Conservation (phyloP, 2,113 vertebrate genomes). For the Chionis minor region DNA sequence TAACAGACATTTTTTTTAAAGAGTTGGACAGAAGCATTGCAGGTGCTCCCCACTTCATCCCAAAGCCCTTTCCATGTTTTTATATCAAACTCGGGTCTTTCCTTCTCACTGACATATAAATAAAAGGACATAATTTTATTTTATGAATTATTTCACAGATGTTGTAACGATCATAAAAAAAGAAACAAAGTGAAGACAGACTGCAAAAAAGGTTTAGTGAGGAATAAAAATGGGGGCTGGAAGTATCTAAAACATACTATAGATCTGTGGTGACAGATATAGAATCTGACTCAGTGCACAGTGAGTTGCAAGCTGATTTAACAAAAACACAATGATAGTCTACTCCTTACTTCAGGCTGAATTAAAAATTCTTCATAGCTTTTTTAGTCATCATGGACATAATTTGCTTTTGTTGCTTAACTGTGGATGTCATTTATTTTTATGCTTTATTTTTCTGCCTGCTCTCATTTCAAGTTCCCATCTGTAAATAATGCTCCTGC, state of each 20-base stretch:
- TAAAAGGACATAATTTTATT: background rate
- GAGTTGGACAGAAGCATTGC: background rate
- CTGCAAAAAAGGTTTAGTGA: background rate
- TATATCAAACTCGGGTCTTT: background rate
- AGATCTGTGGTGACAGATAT: background rate
- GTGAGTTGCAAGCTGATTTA: background rate
- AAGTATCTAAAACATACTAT: background rate
- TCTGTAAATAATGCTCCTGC: background rate
- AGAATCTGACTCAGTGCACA: background rate
- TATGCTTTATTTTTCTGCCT: background rate
- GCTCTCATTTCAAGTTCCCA: background rate
- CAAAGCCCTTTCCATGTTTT: background rate
- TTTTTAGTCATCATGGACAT: background rate
- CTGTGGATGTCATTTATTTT: background rate
- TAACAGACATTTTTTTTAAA: background rate
- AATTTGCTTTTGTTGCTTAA: background rate
- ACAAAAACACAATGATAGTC: background rate
- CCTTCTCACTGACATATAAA: background rate
- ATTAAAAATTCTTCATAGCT: background rate
- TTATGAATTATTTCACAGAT: background rate
- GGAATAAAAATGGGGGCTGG: background rate
- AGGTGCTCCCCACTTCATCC: background rate
- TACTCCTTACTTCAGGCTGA: background rate
- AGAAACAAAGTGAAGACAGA: background rate
- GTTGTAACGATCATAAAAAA: background rate